Percentiles rank a stretch among this genome's conserved stretches.
These are phyloP conservation scores for Ricordea florida DNA, from an alignment of 92 coral and sea anemone genomes.

Conservation along the genomic window DNA sequence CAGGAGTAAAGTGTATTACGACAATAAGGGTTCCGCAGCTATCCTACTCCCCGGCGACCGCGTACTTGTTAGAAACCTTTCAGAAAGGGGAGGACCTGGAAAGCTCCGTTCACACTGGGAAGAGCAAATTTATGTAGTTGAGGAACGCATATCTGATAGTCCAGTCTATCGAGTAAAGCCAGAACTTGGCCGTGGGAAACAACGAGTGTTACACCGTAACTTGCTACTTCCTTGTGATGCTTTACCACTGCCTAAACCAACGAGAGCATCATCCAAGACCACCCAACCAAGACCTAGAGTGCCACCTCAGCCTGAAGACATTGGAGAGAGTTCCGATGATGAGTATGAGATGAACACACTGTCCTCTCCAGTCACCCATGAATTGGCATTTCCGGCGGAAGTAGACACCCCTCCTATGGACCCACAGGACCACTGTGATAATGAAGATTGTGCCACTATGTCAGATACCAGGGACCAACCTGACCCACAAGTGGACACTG, in stretches of 20 bases:
- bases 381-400: background rate
- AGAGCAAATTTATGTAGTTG: conserved; percentile 32
- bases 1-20: conserved; percentile 37
- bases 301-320: background rate
- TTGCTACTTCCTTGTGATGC: conserved; percentile 61
- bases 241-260: conserved; percentile 20
- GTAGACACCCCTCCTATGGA: background rate
- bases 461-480: background rate
- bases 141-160: conserved; percentile 22
- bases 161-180: conserved; percentile 61
- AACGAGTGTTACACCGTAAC: conserved; percentile 56
- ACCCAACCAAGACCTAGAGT: background rate
- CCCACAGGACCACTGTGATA: background rate
- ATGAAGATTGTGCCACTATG: background rate
- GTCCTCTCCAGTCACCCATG: background rate
- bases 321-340: background rate
- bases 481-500: background rate
- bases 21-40: conserved; percentile 12
- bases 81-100: conserved; percentile 67
- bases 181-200: conserved; percentile 38
- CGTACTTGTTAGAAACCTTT: conserved; percentile 56
- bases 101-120: conserved; percentile 72
- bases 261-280: background rate
- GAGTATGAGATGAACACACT: background rate
- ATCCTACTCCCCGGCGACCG: conserved; percentile 48